Conservation (phyloP, 2,797 vertebrate genomes). For the Crax fasciolata region DNA sequence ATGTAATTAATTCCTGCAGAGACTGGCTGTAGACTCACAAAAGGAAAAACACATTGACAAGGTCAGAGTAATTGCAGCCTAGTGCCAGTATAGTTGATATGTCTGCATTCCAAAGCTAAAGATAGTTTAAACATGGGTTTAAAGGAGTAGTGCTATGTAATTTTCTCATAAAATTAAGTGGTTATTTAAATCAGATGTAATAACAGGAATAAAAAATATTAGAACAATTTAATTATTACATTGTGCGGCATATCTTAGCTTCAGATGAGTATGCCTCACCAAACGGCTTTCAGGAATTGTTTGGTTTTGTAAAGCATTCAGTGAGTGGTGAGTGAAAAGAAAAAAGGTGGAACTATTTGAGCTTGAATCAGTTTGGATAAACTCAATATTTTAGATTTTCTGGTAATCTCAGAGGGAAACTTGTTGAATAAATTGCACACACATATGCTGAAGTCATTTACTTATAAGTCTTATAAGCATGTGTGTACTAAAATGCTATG, state of each 20-base stretch:
- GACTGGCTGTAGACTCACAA: neutral
- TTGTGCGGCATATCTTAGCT: neutral
- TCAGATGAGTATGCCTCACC: neutral
- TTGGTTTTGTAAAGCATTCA: neutral
- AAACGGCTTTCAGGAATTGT: neutral
- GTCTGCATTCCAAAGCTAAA: neutral
- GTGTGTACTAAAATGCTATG: neutral
- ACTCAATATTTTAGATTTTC: neutral
- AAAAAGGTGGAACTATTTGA: neutral
- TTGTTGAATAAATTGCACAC: neutral
- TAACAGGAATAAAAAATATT: constrained; percentile 4
- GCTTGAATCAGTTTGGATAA: neutral
- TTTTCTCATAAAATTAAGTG: constrained; percentile 1
- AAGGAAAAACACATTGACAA: neutral
- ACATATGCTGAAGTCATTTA: neutral
- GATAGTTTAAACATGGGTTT: neutral
- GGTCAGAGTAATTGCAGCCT: neutral
- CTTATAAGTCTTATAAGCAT: neutral
- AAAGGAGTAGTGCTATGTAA: neutral
- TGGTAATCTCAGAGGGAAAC: neutral
- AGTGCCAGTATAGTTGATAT: neutral
- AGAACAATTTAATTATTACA: constrained; percentile 12
- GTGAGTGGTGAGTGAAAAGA: neutral
- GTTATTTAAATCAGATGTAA: constrained; percentile 7
- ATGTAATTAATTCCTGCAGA: neutral